A percentile compares a stretch with the other conserved stretches of the same genome.
Evolutionary conservation across 2,888 invertebrate genomes (phyloP).

Genomic region (Crioceris asparagi): DNA sequence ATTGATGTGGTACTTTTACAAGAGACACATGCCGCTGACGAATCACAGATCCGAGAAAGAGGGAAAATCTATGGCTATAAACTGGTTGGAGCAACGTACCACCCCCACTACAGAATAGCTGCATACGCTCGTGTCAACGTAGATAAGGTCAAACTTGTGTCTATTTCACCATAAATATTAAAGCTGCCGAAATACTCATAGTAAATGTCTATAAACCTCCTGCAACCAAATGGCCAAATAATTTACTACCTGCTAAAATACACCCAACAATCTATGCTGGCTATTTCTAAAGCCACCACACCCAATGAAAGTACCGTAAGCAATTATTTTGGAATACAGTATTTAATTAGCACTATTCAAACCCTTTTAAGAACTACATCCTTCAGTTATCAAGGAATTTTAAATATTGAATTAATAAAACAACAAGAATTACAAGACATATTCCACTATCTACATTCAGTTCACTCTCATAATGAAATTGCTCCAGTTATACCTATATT

Average conservation of each 20-base stretch:
- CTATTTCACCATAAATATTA: slow-evolving; percentile 1
- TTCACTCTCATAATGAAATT: too few relatives aligned
- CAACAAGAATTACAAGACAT: too few relatives aligned
- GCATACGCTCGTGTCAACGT: background rate
- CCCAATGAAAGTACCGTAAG: background rate
- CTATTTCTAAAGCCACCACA: background rate
- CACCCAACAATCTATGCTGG: background rate
- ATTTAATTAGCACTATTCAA: too few relatives aligned
- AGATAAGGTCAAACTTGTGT: background rate
- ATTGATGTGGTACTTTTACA: slow-evolving; percentile 1
- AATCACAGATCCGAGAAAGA: slow-evolving; percentile 1
- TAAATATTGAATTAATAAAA: too few relatives aligned
- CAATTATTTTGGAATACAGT: too few relatives aligned
- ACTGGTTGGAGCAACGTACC: slow-evolving; percentile 2
- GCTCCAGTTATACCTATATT: too few relatives aligned
- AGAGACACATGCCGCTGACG: slow-evolving; percentile 1
- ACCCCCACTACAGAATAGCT: slow-evolving; percentile 1
- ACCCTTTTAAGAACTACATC: too few relatives aligned
- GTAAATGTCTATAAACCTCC: background rate
- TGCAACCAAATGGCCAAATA: background rate
- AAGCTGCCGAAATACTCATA: slow-evolving; percentile 1
- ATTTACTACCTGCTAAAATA: background rate
- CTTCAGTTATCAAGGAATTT: too few relatives aligned
- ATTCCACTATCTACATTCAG: too few relatives aligned
- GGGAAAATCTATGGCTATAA: slow-evolving; percentile 1